Evolutionary conservation across 2,797 vertebrate species (phyloP).

Genomic region (Sphenopsis melanotis): DNA sequence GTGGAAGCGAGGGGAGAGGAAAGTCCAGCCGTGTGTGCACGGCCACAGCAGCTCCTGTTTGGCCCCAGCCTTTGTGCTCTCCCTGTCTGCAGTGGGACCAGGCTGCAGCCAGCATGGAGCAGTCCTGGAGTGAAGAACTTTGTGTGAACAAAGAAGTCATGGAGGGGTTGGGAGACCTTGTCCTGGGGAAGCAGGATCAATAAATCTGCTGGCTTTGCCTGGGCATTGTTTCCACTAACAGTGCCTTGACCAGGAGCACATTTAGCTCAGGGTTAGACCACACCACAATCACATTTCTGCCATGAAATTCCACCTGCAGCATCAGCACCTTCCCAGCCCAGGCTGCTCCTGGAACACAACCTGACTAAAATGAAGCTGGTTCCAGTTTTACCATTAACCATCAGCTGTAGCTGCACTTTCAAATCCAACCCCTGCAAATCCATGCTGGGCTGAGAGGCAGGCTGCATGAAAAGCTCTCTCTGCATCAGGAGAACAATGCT

Average conservation of each 20-base stretch:
- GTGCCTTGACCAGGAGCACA: background rate
- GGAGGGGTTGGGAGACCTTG: background rate
- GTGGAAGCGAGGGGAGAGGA: background rate
- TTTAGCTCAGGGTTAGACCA: background rate
- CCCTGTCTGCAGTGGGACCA: accelerated
- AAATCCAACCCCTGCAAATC: background rate
- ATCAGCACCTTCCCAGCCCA: background rate
- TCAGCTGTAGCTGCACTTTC: background rate
- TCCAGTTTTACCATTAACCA: background rate
- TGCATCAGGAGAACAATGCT: background rate
- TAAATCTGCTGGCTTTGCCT: background rate
- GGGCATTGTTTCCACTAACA: background rate
- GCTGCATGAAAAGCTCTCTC: background rate
- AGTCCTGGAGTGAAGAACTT: background rate
- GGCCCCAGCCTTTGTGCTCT: background rate
- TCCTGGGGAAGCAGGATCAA: background rate
- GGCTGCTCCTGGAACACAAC: background rate
- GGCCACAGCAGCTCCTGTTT: background rate
- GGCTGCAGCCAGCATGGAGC: background rate
- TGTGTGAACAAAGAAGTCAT: background rate
- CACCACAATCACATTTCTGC: background rate
- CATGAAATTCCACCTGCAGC: background rate
- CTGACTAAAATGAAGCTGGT: background rate
- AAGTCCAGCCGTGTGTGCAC: background rate
- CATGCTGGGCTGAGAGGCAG: background rate